These are phyloP conservation scores for Brachyalestes nurse DNA, from an alignment of 2,797 vertebrate species.

Conservation along the genomic window DNA sequence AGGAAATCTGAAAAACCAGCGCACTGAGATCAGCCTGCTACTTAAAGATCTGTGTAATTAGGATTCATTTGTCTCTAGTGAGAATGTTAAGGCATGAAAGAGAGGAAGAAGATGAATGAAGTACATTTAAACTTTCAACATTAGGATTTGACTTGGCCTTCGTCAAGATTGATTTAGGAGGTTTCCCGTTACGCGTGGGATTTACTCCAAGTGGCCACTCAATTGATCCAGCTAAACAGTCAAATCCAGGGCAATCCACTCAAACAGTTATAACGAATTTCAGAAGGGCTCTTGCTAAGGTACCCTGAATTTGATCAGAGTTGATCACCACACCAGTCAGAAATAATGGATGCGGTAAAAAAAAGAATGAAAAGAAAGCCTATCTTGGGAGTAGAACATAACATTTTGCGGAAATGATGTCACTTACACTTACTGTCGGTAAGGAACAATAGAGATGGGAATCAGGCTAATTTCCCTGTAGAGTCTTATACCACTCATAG, in stretches of 20 bases:
- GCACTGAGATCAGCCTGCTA: too few relatives aligned
- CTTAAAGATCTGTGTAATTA: too few relatives aligned
- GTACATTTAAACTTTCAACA: neutral
- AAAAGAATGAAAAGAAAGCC: neutral
- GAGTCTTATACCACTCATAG: constrained; percentile 5
- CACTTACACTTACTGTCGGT: neutral
- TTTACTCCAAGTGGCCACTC: neutral
- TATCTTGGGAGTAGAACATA: neutral
- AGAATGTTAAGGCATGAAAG: too few relatives aligned
- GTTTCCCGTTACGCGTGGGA: neutral
- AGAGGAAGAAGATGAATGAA: neutral
- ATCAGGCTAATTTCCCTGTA: constrained; percentile 10
- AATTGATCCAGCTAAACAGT: neutral
- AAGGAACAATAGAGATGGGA: constrained; percentile 14
- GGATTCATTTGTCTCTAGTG: too few relatives aligned
- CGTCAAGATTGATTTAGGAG: neutral
- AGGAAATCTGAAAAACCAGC: too few relatives aligned
- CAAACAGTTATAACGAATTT: neutral
- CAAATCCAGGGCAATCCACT: neutral
- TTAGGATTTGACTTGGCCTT: neutral
- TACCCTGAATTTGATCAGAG: neutral
- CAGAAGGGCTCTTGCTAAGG: neutral
- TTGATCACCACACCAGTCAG: neutral
- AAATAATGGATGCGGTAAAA: neutral
- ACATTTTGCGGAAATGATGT: neutral